Evolutionary conservation across 2,113 vertebrate genomes (phyloP), one percentile per base, ranked within the genome.

Genomic region (Oxyruncus cristatus): DNA sequence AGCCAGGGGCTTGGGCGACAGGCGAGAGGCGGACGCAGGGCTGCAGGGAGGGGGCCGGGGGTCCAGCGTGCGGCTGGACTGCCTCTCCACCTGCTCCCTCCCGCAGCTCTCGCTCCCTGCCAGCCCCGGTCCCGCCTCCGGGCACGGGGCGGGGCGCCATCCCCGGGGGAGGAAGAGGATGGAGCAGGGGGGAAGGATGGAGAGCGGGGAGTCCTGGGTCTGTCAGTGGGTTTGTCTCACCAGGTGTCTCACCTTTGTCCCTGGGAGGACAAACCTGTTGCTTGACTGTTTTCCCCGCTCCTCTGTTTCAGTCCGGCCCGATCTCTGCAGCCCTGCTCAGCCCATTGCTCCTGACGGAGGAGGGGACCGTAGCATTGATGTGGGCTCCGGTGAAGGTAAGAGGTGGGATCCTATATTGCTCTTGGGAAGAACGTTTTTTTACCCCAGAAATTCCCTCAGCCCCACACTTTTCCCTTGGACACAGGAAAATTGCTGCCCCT

Each of bases 101-200:
- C 33, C 28, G 11, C 67, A 3, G 35, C 5, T 4, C 68, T 2
- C 0, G 63, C 35, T 83, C 63, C 32, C 52, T 5, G 82, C 22
- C 85, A 5, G 88, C 68, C 93, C 94, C 95, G 73, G 93, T 23
- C 63, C 95, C 93, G 85, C 95, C 95, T 84, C 95, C 87, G 74
- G 91, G 66, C 35, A 33, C 14, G 76, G 96, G 96, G 97, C 96
- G 97, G 97, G 42, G 96, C 94, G 9, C 46, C 52, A 23, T 81
- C 86, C 96, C 47, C 47, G 1, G 41, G 88, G 94, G 50, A 93
- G 92, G 89, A 91, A 80, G 83, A 58, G 53, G 88, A n/a, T 76
- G 65, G 32, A 59, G 78, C 8, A 18, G 6, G 53, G 53, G 49
- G 24, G 19, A 35, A 66, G 61, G 22, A 18, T 27, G 74, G 49